Evolutionary conservation across 2,888 invertebrate genomes (phyloP).

Genomic region (Agrochola macilenta): DNA sequence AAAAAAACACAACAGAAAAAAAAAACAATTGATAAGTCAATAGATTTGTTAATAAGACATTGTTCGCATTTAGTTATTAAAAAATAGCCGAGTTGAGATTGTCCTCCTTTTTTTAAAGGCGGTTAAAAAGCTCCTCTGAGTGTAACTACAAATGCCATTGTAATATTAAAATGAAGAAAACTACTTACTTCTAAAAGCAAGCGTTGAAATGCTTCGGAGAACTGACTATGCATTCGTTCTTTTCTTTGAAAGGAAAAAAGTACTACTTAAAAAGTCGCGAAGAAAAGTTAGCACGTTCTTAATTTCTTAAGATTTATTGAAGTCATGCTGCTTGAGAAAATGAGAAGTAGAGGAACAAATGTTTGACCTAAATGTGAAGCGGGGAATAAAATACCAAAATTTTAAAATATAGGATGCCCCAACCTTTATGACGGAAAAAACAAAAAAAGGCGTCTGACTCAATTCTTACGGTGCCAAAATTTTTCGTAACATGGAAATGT

Average conservation of each 20-base stretch:
- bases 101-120: too few species aligned
- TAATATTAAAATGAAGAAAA: slow-evolving; percentile 16
- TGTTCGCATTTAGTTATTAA: neutral
- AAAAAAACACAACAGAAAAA: too few species aligned
- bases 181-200: slow-evolving; percentile 4
- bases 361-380: slow-evolving; percentile 13
- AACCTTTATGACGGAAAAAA: neutral
- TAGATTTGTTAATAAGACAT: neutral
- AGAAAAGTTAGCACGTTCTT: slow-evolving; percentile 32
- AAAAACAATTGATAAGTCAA: too few species aligned
- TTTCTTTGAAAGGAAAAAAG: slow-evolving; percentile 20
- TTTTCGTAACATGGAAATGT: slow-evolving; percentile 1
- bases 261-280: slow-evolving; percentile 10
- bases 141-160: slow-evolving; percentile 10
- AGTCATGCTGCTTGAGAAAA: slow-evolving; percentile 20
- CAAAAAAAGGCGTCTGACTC: neutral
- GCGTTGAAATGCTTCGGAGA: slow-evolving; percentile 14
- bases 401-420: neutral
- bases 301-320: slow-evolving; percentile 33
- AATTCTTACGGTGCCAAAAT: neutral
- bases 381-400: neutral
- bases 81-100: too few species aligned
- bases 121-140: neutral
- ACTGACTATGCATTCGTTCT: slow-evolving; percentile 11
- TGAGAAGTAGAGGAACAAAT: neutral